Evolutionary conservation across 2,113 vertebrate species (phyloP).

Genomic region (Myocastor coypus): DNA sequence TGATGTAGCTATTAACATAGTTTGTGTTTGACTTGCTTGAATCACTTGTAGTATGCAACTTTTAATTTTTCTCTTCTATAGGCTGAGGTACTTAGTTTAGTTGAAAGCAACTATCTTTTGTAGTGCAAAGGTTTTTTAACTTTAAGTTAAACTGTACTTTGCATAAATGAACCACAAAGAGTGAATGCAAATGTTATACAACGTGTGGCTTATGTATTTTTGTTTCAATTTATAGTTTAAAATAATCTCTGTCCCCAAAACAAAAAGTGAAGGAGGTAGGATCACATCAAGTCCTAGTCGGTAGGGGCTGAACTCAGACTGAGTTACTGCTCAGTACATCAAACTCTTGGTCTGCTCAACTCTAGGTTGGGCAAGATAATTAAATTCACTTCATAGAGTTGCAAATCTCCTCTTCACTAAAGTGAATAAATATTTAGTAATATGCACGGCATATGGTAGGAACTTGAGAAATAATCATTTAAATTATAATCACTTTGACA

Average conservation of each 20-base stretch:
- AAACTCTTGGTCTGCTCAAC: neutral
- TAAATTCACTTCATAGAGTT: neutral
- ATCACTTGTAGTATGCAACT: conserved; percentile 21
- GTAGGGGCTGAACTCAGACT: neutral
- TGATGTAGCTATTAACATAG: neutral
- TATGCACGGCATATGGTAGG: neutral
- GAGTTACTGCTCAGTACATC: neutral
- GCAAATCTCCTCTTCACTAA: neutral
- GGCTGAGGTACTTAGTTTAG: neutral
- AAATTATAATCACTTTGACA: too few relatives aligned
- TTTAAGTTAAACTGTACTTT: neutral
- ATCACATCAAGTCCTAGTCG: neutral
- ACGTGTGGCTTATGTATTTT: neutral
- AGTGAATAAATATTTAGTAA: neutral
- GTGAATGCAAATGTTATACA: neutral
- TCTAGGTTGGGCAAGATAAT: neutral
- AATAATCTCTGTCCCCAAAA: neutral
- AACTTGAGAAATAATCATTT: neutral
- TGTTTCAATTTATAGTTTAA: neutral
- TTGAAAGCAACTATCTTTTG: neutral
- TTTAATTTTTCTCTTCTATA: neutral
- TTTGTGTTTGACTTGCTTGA: neutral
- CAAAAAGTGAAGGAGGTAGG: neutral
- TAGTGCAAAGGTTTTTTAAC: neutral
- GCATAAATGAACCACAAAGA: neutral